Evolutionary conservation across 2,797 vertebrate species (phyloP), one percentile per base, ranked within the genome.

Genomic region (Clarias fuscus): DNA sequence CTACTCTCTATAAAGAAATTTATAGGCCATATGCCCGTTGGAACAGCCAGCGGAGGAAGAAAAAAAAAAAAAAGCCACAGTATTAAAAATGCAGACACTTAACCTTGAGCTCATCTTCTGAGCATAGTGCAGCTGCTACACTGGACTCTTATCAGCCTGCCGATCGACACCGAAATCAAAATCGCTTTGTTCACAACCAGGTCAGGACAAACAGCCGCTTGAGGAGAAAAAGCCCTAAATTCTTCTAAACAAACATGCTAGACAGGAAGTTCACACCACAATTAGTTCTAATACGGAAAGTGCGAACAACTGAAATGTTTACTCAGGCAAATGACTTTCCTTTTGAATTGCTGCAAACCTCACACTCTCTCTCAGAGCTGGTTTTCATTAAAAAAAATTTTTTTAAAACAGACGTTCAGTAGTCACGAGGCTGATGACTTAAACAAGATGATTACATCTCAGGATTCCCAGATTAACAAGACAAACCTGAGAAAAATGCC

Each of bases 81-180:
- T 62, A 79, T 80, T 64, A 80, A 43, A 78, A 64, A 64, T 79
- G 33, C 77, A 80, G 13, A 64, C 59, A 43, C 77, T 80, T 80
- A 43, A 64, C 77, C 59, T 64, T 80, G 59, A 64, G 77, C 77
- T 80, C 22, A 80, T 61, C 58, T n/a, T 64, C 33, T 40, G 59
- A 62, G 40, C 7, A 14, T 79, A 79, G 3, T 64, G 77, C 75
- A 85, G 53, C 37, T 64, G 70, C 64, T 27, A 61, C 22, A 27
- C 48, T 14, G 15, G 53, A 37, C 40, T 70, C 64, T 53, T 7
- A 56, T 70, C 75, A 18, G n/a, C 7, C 43, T 18, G 67, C 58
- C 27, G 6, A 53, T 56, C 65, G 27, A 53, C 75, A 68, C 5
- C 0, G 53, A 80, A 80, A 59, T 17, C 62, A 48, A 48, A 85